Conservation (phyloP, 2,113 vertebrate species). For the Arizona elegans region DNA sequence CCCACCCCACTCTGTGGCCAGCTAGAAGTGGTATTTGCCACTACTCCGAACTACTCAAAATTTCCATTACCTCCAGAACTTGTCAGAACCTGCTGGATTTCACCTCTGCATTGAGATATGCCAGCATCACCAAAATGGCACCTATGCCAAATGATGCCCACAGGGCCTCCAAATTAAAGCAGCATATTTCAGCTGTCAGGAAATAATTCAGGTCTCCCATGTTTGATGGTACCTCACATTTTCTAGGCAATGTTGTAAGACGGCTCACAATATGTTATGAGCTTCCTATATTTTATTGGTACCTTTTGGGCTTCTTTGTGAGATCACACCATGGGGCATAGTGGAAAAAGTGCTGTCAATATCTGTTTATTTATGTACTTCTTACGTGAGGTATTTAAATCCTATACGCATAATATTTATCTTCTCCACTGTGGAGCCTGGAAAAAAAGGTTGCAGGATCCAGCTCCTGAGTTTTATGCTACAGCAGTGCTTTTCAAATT, state of each 20-base stretch:
- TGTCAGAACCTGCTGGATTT: too few species aligned
- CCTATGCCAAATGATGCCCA: not conserved
- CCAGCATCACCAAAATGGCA: not conserved
- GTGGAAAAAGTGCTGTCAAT: not conserved
- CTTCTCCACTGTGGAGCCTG: not conserved
- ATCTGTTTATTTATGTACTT: not conserved
- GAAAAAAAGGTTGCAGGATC: not conserved
- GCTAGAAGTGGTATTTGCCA: too few species aligned
- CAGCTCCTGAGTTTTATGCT: not conserved
- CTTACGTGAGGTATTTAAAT: not conserved
- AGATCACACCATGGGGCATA: not conserved
- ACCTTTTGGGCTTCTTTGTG: not conserved
- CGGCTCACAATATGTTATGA: not conserved
- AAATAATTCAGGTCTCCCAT: not conserved
- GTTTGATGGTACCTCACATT: not conserved
- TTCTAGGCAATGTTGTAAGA: not conserved
- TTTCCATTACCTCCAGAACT: too few species aligned
- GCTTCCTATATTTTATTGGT: not conserved
- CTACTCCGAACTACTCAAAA: too few species aligned
- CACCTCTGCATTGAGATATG: not conserved
- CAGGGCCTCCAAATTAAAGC: not conserved
- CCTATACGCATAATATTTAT: not conserved
- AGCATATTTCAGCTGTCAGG: not conserved
- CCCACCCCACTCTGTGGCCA: too few species aligned
- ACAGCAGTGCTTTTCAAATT: not conserved